These are phyloP conservation scores for Alca torda DNA, from an alignment of 2,797 vertebrate species.

Conservation along the genomic window DNA sequence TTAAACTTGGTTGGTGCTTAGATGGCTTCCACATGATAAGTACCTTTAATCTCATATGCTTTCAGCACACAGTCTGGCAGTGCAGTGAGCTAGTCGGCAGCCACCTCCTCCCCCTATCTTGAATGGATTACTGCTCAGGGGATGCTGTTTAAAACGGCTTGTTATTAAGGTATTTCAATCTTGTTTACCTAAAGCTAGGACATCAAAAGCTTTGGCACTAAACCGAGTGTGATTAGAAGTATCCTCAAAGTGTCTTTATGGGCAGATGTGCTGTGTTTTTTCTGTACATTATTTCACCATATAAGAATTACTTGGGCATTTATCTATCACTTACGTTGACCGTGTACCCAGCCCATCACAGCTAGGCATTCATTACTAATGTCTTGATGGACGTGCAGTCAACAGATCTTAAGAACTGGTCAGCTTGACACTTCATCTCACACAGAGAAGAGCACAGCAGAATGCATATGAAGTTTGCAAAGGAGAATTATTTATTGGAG, in stretches of 20 bases:
- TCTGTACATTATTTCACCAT: neutral
- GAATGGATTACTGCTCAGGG: neutral
- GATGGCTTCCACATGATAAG: neutral
- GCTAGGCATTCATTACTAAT: neutral
- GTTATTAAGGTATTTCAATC: neutral
- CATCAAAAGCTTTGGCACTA: neutral
- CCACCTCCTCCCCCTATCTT: neutral
- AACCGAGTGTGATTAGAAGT: neutral
- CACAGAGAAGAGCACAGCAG: neutral
- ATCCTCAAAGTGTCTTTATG: neutral
- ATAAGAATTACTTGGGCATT: neutral
- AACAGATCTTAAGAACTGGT: neutral
- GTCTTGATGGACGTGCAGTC: neutral
- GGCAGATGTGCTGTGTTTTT: neutral
- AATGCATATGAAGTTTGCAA: neutral
- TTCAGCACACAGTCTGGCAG: neutral
- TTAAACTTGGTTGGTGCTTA: neutral
- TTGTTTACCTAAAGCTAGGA: neutral
- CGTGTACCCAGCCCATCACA: neutral
- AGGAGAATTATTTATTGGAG: neutral
- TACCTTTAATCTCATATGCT: neutral
- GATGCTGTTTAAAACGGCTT: neutral
- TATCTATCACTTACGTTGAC: neutral
- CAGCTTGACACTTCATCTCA: neutral
- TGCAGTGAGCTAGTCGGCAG: neutral